Base-by-base conservation (phyloP, 2,888 invertebrate species). In the Aspidiotus destructor region DNA sequence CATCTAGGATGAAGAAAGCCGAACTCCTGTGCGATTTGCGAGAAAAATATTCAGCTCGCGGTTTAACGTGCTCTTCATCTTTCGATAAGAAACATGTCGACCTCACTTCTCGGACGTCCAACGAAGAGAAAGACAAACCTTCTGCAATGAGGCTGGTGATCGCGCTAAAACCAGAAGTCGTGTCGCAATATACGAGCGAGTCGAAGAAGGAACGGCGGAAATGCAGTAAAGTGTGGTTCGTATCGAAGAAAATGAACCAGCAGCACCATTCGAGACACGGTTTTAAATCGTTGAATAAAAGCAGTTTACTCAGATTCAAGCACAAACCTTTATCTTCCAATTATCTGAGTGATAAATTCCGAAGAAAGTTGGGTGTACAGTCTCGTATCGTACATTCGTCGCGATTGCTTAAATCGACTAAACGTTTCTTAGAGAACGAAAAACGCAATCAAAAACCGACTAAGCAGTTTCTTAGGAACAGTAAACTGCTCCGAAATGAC, bases 401-500 rank as follows among this genome's bases (percentile, higher is more conserved):
- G 7, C 82, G 92, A 72, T 88, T 90, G 57, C 92, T 92, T 67
- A 92, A 89, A 77, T 92, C 92, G 54, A 92, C 90, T 75, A 92
- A 91, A 78, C 83, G 87, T 72, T 88, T 92, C 75, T 83, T 89
- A 68, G 88, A 88, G 75, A 84, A 84, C 70, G 84, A 69, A 10
- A 55, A 62, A 28, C 61, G 41, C 40, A 84, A 71, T n/a, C 55
- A 69, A n/a, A 67, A 60, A 41, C 3, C n/a, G 8, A 48, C 16
- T 16, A 28, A 28, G 28, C 28, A 28, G 28, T 28, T 28, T 28
- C 28, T 52, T n/a, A 28, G 28, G 5, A 28, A 28, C 28, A 28
- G 5, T 28, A 28, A 28, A 6, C n/a, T 16, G n/a, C 1, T 44
- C 13, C 40, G 8, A 7, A 53, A 64, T 6, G 64, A 17, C 13